A percentile compares a stretch with the other conserved stretches of the same genome.
phyloP scores from a whole-genome alignment of 2,888 invertebrate species.

The Glyphotaelius pellucidus region DNA sequence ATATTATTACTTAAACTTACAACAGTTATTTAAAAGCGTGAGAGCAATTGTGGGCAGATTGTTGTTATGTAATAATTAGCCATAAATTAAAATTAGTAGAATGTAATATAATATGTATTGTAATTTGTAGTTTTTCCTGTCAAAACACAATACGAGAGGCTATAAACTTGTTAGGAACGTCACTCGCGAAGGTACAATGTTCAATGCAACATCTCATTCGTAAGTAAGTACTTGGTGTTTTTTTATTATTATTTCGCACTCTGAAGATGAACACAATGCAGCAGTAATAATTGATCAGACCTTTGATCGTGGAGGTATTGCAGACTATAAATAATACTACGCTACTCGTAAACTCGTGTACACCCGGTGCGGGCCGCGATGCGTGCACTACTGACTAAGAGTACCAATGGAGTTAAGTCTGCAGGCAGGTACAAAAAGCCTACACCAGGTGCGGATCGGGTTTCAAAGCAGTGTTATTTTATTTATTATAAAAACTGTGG shows the following conservation, averaged over 20 bases:
- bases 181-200: not conserved
- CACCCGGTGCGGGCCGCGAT: constrained; percentile 6
- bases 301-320: constrained; percentile 4
- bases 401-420: not conserved
- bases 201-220: not conserved
- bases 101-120: not conserved
- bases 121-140: not conserved
- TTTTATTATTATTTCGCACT: not conserved
- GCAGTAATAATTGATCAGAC: not conserved
- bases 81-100: not conserved
- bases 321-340: not conserved
- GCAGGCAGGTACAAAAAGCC: not conserved
- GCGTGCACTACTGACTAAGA: not conserved
- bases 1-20: not conserved
- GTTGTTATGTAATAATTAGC: not conserved
- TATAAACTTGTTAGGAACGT: not conserved
- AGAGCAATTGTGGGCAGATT: not conserved
- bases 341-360: not conserved
- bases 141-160: not conserved
- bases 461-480: not conserved
- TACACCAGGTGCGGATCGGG: not conserved
- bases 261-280: not conserved
- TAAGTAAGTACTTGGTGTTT: not conserved
- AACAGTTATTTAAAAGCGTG: not conserved
- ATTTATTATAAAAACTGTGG: no score